Evolutionary conservation across 2,888 invertebrate species (phyloP).

Genomic region (Frankliniella fusca): DNA sequence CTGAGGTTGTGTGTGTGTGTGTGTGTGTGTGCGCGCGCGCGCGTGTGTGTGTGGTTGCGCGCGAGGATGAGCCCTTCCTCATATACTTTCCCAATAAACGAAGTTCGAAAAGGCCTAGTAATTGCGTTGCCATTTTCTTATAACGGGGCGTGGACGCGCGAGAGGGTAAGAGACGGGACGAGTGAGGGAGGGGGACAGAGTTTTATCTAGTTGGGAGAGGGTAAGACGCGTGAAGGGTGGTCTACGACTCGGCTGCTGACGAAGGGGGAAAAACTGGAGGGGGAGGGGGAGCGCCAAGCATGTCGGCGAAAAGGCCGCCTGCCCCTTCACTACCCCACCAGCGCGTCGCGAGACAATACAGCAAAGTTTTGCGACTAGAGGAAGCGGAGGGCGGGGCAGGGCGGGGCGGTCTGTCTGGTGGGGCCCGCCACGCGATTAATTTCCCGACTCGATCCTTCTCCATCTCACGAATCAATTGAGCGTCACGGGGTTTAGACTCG

Average conservation of each 20-base stretch:
- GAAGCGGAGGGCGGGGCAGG: background rate
- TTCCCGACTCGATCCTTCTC: no score
- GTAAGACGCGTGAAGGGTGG: background rate
- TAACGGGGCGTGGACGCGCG: background rate
- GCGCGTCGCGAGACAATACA: background rate
- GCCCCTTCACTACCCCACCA: no score
- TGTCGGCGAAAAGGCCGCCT: no score
- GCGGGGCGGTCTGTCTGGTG: background rate
- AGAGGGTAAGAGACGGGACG: background rate
- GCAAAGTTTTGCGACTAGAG: background rate
- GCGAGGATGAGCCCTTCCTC: background rate
- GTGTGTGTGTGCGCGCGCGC: background rate
- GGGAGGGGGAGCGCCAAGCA: background rate
- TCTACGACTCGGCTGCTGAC: background rate
- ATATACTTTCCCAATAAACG: slow-evolving; percentile 2
- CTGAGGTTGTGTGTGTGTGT: background rate
- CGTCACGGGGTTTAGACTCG: background rate
- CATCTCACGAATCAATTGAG: no score
- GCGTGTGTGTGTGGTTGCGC: background rate
- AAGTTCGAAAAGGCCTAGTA: slow-evolving; percentile 20
- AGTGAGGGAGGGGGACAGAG: background rate
- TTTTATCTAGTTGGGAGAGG: background rate
- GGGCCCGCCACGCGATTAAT: background rate
- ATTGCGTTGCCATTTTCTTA: background rate
- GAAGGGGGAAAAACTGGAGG: background rate